phyloP scores from a whole-genome alignment of 2,113 vertebrate species.

The Carettochelys insculpta region DNA sequence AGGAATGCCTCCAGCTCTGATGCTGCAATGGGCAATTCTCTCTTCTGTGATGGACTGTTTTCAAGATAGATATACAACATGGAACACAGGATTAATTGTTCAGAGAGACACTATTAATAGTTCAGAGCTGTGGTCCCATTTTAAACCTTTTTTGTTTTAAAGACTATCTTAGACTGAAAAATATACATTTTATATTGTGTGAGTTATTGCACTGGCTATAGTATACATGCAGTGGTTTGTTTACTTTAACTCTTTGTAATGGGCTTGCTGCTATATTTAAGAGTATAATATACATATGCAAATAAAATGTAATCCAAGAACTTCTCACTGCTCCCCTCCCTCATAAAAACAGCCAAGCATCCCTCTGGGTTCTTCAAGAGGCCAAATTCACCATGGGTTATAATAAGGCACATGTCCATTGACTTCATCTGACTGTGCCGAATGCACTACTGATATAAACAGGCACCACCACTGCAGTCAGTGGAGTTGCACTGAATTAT shows the following conservation, averaged over 20 bases:
- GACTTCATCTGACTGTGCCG: conserved; percentile 22
- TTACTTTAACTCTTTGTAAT: neutral
- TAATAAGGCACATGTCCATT: conserved; percentile 8
- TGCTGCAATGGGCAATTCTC: too few relatives aligned
- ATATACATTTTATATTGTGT: neutral
- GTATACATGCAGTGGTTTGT: neutral
- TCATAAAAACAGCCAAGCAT: neutral
- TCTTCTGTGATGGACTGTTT: neutral
- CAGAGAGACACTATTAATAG: neutral
- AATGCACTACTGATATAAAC: neutral
- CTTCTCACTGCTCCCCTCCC: neutral
- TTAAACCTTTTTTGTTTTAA: neutral
- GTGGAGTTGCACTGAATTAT: conserved; percentile 62
- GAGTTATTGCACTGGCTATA: neutral
- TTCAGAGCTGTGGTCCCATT: neutral
- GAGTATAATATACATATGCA: neutral
- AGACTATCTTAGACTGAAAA: neutral
- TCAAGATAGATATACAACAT: neutral
- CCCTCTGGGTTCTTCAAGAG: neutral
- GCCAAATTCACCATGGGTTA: conserved; percentile 6
- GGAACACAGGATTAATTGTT: neutral
- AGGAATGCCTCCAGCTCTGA: too few relatives aligned
- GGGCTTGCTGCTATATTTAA: neutral
- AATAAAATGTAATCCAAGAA: neutral
- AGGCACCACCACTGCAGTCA: conserved; percentile 16